A percentile compares a stretch with the other conserved stretches of the same genome.
phyloP scores from a whole-genome alignment of 2,113 vertebrate genomes.

The Strix uralensis region DNA sequence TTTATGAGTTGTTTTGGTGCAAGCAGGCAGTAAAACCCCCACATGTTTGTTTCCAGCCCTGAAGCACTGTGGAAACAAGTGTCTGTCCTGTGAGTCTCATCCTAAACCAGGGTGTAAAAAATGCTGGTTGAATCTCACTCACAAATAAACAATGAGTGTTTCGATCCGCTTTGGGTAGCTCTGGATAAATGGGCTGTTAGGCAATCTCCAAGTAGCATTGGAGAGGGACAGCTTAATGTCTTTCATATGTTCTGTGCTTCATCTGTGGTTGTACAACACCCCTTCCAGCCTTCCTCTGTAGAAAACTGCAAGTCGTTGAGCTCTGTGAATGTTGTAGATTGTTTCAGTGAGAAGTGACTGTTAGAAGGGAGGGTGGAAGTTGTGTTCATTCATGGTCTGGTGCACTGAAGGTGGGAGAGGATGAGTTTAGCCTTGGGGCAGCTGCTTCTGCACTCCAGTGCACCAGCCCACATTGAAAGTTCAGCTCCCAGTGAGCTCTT shows the following conservation, averaged over 20 bases:
- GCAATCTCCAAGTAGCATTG: background rate
- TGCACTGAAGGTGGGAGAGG: background rate
- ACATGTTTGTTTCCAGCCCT: background rate
- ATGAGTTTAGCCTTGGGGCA: background rate
- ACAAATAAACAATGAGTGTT: background rate
- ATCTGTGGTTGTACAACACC: background rate
- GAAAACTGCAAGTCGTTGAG: background rate
- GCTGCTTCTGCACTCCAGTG: background rate
- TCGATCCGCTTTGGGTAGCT: background rate
- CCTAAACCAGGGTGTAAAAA: background rate
- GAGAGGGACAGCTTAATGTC: background rate
- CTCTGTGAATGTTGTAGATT: background rate
- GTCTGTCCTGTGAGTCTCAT: background rate
- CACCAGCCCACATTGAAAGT: background rate
- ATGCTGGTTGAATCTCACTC: background rate
- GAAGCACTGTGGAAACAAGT: background rate
- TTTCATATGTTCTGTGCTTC: background rate
- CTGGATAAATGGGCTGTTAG: background rate
- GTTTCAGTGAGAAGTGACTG: background rate
- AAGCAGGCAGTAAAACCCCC: background rate
- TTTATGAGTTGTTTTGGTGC: background rate
- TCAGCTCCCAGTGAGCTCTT: background rate
- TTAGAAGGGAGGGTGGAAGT: background rate
- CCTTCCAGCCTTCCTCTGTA: background rate
- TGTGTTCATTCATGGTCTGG: background rate